These are phyloP conservation scores for Sarcophilus harrisii DNA, from an alignment of 2,797 vertebrate genomes.

Conservation along the genomic window DNA sequence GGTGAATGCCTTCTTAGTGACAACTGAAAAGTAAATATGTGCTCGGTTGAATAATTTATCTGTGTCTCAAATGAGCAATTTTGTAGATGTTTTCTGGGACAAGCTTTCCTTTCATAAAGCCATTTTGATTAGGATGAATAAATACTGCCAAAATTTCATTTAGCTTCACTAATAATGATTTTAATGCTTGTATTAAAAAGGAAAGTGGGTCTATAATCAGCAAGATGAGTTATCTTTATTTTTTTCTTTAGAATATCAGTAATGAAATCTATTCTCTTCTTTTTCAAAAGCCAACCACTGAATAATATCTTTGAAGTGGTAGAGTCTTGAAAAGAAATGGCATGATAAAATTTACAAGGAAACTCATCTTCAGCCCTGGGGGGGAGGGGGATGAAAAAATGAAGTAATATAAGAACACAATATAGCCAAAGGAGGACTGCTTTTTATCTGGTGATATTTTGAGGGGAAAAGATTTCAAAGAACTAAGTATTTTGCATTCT, in stretches of 20 bases:
- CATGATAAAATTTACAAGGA: no score
- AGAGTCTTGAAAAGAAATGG: no score
- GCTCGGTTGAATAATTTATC: background rate
- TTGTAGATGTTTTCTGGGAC: background rate
- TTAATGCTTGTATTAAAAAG: constrained; percentile 6
- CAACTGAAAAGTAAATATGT: constrained; percentile 1
- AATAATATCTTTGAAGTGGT: background rate
- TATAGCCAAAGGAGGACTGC: no score
- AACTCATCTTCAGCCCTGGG: no score
- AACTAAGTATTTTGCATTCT: no score
- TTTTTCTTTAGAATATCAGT: constrained; percentile 13
- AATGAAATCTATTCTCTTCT: background rate
- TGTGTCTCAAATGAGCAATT: background rate
- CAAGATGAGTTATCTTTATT: background rate
- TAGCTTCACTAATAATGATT: background rate
- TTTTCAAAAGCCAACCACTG: constrained; percentile 9
- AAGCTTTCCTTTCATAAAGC: constrained; percentile 6
- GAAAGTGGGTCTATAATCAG: background rate
- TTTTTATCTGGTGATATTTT: no score
- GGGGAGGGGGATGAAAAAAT: no score
- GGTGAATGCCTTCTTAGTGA: constrained; percentile 19
- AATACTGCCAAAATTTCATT: background rate
- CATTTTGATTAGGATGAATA: constrained; percentile 1
- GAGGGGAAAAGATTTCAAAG: no score
- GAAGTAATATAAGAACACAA: no score